A percentile compares a stretch with the other conserved stretches of the same genome.
Evolutionary conservation across 1,140 invertebrate genomes (phyloP).

Genomic region (Musca domestica): DNA sequence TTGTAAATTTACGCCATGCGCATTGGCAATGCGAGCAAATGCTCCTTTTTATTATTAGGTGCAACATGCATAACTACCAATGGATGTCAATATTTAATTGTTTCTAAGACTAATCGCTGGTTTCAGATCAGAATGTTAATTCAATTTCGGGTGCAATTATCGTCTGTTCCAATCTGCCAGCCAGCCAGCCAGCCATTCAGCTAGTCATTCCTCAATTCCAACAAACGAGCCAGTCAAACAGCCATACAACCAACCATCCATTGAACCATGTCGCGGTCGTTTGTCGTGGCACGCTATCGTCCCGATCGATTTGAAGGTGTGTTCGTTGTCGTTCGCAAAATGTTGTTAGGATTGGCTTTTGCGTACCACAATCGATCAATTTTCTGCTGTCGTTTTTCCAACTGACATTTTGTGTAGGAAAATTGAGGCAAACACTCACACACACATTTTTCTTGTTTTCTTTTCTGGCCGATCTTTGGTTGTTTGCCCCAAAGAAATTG

Average conservation of each 20-base stretch:
- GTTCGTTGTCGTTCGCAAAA: constrained; percentile 4
- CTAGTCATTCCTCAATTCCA: too few species aligned
- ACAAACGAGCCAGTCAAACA: constrained; percentile 2
- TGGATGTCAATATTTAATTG: constrained; percentile 21
- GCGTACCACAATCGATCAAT: constrained; percentile 21
- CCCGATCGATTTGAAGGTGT: constrained; percentile 6
- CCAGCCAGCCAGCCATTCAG: too few species aligned
- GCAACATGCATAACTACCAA: neutral
- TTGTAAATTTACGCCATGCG: neutral
- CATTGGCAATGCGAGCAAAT: neutral
- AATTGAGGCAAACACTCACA: constrained; percentile 3
- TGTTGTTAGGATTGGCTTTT: constrained; percentile 15
- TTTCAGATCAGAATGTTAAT: constrained; percentile 20
- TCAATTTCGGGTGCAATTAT: constrained; percentile 12
- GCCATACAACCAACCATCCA: neutral
- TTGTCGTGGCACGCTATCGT: too few species aligned
- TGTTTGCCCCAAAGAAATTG: neutral
- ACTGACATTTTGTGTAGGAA: constrained; percentile 4
- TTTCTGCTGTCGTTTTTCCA: neutral
- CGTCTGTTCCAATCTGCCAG: constrained; percentile 1
- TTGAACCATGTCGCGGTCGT: neutral
- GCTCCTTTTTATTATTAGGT: neutral
- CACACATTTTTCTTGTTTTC: neutral
- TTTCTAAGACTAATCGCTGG: constrained; percentile 17
- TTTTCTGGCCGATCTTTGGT: neutral